Conservation (phyloP, 2,888 invertebrate species). For the Sminthurinus aureus region DNA sequence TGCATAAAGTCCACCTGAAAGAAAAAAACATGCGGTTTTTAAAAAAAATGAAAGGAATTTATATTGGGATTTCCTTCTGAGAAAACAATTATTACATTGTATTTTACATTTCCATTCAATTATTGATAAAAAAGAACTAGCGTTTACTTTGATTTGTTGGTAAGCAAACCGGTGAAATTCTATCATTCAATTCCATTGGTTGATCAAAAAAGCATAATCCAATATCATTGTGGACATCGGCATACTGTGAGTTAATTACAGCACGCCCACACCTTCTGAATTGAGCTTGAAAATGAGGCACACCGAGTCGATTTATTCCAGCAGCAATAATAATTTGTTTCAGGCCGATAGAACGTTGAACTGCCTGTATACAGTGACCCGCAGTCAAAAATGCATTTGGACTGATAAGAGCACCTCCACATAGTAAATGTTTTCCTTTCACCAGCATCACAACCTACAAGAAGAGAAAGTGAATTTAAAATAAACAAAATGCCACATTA, state of each 20-base stretch:
- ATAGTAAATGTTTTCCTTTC: constrained; percentile 23
- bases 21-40: too few relatives aligned
- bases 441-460: constrained; percentile 28
- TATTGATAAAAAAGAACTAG: too few relatives aligned
- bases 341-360: not conserved
- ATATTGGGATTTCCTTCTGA: too few relatives aligned
- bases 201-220: constrained; percentile 21
- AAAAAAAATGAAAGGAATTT: too few relatives aligned
- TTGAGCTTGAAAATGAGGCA: not conserved
- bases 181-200: not conserved
- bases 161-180: constrained; percentile 26
- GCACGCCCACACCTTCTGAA: constrained; percentile 3
- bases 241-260: constrained; percentile 25
- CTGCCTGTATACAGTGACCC: not conserved
- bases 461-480: not conserved
- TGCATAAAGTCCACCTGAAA: too few relatives aligned
- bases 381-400: not conserved
- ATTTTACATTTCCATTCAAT: too few relatives aligned
- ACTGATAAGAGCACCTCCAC: constrained; percentile 18
- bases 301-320: constrained; percentile 14
- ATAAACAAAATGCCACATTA: not conserved
- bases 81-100: too few relatives aligned
- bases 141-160: constrained; percentile 18
- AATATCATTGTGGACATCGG: constrained; percentile 34
- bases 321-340: not conserved